Conservation (phyloP, 64 coral and sea anemone genomes). For the Hydrozoanthus tunicans region DNA sequence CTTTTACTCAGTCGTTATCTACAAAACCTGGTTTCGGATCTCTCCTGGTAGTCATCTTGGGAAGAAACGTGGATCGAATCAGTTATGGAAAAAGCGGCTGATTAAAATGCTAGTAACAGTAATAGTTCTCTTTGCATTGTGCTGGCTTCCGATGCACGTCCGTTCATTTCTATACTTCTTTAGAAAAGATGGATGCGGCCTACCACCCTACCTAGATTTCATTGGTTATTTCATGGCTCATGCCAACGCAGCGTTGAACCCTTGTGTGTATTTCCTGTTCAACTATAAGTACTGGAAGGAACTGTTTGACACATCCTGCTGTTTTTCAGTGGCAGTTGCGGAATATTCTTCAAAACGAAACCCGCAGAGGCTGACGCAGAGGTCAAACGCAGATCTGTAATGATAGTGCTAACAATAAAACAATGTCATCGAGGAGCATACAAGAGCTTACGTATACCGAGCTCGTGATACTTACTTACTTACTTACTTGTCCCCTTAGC, state of each 20-base stretch:
- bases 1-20: slow-evolving; percentile 36
- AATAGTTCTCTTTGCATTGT: slow-evolving; percentile 48
- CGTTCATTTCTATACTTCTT: slow-evolving; percentile 54
- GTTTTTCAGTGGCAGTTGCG: background rate
- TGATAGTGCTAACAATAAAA: background rate
- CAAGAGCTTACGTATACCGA: no score
- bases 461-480: no score
- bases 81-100: slow-evolving; percentile 53
- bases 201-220: slow-evolving; percentile 30
- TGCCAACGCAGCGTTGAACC: slow-evolving; percentile 32
- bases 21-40: slow-evolving; percentile 49
- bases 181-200: slow-evolving; percentile 29
- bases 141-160: slow-evolving; percentile 64
- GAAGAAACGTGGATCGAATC: background rate
- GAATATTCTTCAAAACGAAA: background rate
- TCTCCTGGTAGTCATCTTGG: background rate
- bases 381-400: slow-evolving; percentile 11
- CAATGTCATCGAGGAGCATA: background rate
- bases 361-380: background rate
- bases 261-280: slow-evolving; percentile 48
- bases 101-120: slow-evolving; percentile 48
- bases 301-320: background rate
- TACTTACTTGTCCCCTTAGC: no score
- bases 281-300: slow-evolving; percentile 28
- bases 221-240: slow-evolving; percentile 57